Conservation (phyloP, 2,888 invertebrate genomes). For the Hecatera dysodea region DNA sequence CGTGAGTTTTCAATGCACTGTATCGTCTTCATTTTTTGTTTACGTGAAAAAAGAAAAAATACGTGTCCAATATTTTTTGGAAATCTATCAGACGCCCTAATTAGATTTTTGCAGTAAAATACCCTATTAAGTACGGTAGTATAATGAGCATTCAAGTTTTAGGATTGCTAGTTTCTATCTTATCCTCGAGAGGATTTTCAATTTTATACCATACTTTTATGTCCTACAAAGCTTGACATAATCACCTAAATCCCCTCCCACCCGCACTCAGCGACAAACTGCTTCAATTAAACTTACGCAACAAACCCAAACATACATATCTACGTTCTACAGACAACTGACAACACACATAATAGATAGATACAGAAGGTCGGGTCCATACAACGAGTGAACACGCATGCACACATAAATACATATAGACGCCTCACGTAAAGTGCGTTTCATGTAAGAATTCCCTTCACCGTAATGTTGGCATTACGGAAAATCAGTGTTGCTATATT, state of each 20-base stretch:
- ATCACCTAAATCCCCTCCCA: constrained; percentile 14
- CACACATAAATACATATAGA: neutral
- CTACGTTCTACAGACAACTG: constrained; percentile 30
- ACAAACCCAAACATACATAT: constrained; percentile 50
- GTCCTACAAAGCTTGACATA: neutral
- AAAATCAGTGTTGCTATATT: too few species aligned
- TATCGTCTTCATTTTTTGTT: too few species aligned
- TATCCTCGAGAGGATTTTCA: neutral
- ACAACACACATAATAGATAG: constrained; percentile 11
- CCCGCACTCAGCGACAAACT: constrained; percentile 40
- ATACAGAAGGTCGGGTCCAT: constrained; percentile 1
- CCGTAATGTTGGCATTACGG: too few species aligned
- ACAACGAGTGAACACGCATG: neutral
- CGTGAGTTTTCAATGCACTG: too few species aligned
- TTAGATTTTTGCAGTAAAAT: too few species aligned
- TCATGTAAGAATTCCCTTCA: too few species aligned
- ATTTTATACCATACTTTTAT: neutral
- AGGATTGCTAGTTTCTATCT: neutral
- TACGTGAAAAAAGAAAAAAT: too few species aligned
- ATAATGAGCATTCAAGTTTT: too few species aligned
- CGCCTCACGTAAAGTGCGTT: neutral
- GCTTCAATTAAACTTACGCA: constrained; percentile 50
- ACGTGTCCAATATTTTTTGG: too few species aligned
- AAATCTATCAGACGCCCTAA: too few species aligned
- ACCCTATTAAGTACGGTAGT: too few species aligned